Evolutionary conservation across 92 coral and sea anemone genomes (phyloP), one percentile per base, ranked within the genome.

Genomic region (Scolanthus callimorphus): DNA sequence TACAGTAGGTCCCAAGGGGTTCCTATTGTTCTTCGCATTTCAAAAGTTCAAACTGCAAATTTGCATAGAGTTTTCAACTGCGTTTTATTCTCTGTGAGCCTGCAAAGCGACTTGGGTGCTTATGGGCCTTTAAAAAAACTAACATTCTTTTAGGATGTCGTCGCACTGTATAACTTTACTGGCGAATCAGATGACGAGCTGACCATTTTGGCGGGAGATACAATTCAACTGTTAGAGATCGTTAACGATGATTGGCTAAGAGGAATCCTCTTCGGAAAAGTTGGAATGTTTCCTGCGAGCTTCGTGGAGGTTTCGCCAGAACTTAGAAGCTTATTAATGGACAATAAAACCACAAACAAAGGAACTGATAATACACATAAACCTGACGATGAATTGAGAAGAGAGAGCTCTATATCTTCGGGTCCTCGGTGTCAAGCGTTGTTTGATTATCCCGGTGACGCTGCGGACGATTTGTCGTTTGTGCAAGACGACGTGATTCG

Each of bases 241-340:
- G 71, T 92, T 21, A 81, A 77, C 39, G 82, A 71, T 39, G 98
- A 92, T 3, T 92, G 98, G 98, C 76, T 92, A 37, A 88, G 73
- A 51, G 98, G 98, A 17, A 69, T 47, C n/a, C 38, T 71, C 11
- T 53, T 53, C 15, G 80, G 80, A 19, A 52, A 64, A 29, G 59
- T 74, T 4, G 98, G 98, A 60, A 92, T 92, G 52, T 92, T 92
- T 29, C 98, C 98, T 25, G 47, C 73, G 11, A 59, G 73, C 41
- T 92, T 83, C 71, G 90, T 92, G 25, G 78, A 80, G 27, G 30
- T 78, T 22, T 58, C 56, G 49, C 28, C 67, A 41, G 88, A 82
- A 45, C 39, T 62, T 15, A 63, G 62, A 57, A 31, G 34, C 11
- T 49, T 51, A 27, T 65, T 71, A 20, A 66, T 70, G 17, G 44